Percentiles rank a stretch among this genome's conserved stretches.
Evolutionary conservation across 1,140 invertebrate genomes (phyloP).

Genomic region (Augochlora pura): DNA sequence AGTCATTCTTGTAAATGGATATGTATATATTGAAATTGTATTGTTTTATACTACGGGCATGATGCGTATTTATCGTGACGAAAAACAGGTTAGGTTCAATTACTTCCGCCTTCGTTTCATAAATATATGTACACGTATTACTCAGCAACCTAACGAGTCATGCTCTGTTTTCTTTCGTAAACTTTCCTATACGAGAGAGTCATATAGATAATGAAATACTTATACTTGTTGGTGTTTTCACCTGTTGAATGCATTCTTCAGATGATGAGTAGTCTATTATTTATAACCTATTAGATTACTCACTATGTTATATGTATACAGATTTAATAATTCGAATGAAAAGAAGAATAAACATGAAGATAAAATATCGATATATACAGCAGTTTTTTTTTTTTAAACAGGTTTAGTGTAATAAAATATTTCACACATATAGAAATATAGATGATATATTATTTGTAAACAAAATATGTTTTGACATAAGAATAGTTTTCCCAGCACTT

Average conservation of each 20-base stretch:
- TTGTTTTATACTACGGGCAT: not conserved
- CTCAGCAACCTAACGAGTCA: constrained; percentile 7
- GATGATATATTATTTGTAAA: constrained; percentile 5
- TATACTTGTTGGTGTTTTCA: constrained; percentile 9
- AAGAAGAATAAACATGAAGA: not conserved
- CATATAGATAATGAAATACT: not conserved
- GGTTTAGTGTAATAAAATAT: not conserved
- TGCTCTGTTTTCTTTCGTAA: constrained; percentile 14
- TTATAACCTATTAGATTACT: not conserved
- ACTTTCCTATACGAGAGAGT: constrained; percentile 20
- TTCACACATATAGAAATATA: not conserved
- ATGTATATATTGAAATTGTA: not conserved
- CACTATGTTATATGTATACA: not conserved
- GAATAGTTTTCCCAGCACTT: not conserved
- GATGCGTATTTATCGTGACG: not conserved
- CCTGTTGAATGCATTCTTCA: not conserved
- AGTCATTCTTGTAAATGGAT: not conserved
- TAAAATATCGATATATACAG: not conserved
- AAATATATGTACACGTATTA: not conserved
- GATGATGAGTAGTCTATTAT: not conserved
- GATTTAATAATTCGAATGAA: not conserved
- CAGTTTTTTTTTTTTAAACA: not conserved
- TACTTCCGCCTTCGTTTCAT: constrained; percentile 37
- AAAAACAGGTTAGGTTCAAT: constrained; percentile 28
- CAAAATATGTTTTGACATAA: not conserved